Percentiles rank a stretch among this genome's conserved stretches.
phyloP scores from a whole-genome alignment of 2,113 vertebrate genomes.

The Chunga burmeisteri region DNA sequence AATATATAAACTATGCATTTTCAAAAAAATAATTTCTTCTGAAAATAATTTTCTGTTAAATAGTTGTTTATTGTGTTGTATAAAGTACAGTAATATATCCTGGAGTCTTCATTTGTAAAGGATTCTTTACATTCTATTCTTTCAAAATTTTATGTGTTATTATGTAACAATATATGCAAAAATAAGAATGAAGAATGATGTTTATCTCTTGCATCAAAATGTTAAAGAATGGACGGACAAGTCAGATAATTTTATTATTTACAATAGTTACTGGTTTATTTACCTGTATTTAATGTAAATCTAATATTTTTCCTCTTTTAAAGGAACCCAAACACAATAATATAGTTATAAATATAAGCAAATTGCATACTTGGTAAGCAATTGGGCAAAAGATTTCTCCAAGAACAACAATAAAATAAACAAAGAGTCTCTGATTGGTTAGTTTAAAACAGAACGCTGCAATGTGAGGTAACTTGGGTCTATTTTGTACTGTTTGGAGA shows the following conservation, averaged over 20 bases:
- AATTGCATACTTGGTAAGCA: neutral
- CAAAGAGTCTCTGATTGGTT: neutral
- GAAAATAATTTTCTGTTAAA: neutral
- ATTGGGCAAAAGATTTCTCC: neutral
- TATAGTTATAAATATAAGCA: neutral
- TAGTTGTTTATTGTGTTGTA: neutral
- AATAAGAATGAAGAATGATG: neutral
- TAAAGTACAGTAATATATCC: neutral
- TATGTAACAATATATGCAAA: neutral
- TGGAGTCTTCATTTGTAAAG: neutral
- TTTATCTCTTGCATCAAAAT: neutral
- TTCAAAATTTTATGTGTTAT: neutral
- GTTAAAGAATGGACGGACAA: neutral
- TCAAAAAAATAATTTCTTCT: neutral
- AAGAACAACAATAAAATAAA: neutral
- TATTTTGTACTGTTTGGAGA: neutral
- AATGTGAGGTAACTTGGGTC: neutral
- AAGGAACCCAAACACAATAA: neutral
- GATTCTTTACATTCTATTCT: neutral
- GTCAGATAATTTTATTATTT: neutral
- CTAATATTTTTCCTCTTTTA: neutral
- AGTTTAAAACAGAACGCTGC: neutral
- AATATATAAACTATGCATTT: accelerated
- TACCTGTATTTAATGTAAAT: neutral
- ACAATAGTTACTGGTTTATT: neutral